phyloP scores from a whole-genome alignment of 2,797 vertebrate genomes.

The Fundulus diaphanus region DNA sequence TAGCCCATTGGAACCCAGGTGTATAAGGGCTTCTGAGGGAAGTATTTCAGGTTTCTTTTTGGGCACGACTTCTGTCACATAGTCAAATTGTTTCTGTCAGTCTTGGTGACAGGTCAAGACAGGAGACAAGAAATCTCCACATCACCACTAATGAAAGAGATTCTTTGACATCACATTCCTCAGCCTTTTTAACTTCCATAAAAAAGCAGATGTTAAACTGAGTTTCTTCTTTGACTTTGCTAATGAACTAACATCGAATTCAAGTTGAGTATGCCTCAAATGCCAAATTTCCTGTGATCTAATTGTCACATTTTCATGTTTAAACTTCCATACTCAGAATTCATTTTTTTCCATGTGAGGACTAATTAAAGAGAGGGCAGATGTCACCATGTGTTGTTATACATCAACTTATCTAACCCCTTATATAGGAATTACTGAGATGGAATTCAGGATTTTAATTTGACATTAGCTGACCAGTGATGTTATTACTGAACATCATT shows the following conservation, averaged over 20 bases:
- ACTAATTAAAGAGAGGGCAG: slow-evolving; percentile 74
- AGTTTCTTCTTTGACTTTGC: slow-evolving; percentile 62
- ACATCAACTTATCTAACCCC: slow-evolving; percentile 56
- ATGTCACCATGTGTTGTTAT: slow-evolving; percentile 70
- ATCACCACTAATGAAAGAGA: slow-evolving; percentile 69
- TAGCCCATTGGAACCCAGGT: neutral
- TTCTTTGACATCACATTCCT: slow-evolving; percentile 69
- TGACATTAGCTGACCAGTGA: slow-evolving; percentile 35
- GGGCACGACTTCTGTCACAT: slow-evolving; percentile 58
- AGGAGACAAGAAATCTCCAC: slow-evolving; percentile 56
- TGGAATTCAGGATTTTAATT: slow-evolving; percentile 49
- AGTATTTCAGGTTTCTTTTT: slow-evolving; percentile 19
- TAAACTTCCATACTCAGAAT: slow-evolving; percentile 66
- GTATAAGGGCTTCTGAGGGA: slow-evolving; percentile 12
- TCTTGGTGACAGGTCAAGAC: slow-evolving; percentile 45
- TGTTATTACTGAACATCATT: slow-evolving; percentile 22
- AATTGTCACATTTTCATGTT: slow-evolving; percentile 84
- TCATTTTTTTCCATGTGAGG: slow-evolving; percentile 55
- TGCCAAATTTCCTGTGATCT: slow-evolving; percentile 69
- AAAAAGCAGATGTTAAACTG: slow-evolving; percentile 30
- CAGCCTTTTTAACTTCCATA: slow-evolving; percentile 37
- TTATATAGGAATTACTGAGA: slow-evolving; percentile 57
- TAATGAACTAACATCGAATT: slow-evolving; percentile 80
- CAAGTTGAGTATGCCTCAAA: slow-evolving; percentile 71
- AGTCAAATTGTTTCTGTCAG: slow-evolving; percentile 58